Percentiles rank a stretch among this genome's conserved stretches.
Conservation (phyloP, 2,113 vertebrate genomes). For the Catharus fuscescens region DNA sequence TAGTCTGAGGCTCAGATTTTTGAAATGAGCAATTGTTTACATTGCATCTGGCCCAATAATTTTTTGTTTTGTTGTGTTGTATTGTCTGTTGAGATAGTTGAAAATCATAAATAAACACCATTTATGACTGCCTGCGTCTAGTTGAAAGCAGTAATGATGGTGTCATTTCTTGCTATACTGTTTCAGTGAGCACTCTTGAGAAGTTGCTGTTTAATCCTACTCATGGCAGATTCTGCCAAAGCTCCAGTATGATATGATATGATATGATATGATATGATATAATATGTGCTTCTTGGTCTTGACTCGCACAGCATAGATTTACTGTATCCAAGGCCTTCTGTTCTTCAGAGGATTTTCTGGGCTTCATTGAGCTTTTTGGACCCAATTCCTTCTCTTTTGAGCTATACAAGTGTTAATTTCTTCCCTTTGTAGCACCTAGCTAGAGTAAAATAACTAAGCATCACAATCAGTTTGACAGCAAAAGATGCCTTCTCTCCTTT, state of each 20-base stretch:
- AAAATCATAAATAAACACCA: not conserved
- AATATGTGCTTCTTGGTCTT: not conserved
- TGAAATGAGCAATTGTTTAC: not conserved
- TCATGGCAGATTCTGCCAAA: not conserved
- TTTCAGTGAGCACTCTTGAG: not conserved
- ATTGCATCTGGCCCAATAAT: accelerated
- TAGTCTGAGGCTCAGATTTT: not conserved
- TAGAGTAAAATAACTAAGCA: not conserved
- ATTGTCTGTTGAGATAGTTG: not conserved
- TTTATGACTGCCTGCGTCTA: not conserved
- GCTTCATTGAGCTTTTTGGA: not conserved
- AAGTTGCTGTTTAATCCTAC: not conserved
- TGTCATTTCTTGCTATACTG: not conserved
- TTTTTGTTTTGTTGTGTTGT: not conserved
- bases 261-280: not conserved
- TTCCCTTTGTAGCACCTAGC: not conserved
- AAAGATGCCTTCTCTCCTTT: not conserved
- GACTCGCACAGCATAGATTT: not conserved
- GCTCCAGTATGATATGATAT: not conserved
- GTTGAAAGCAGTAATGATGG: not conserved
- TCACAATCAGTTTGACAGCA: not conserved
- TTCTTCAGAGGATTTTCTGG: not conserved
- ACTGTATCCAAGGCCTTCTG: not conserved
- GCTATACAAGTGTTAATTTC: not conserved
- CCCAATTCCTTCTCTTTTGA: not conserved